These are phyloP conservation scores for Crioceris asparagi DNA, from an alignment of 2,888 invertebrate genomes.

Conservation along the genomic window DNA sequence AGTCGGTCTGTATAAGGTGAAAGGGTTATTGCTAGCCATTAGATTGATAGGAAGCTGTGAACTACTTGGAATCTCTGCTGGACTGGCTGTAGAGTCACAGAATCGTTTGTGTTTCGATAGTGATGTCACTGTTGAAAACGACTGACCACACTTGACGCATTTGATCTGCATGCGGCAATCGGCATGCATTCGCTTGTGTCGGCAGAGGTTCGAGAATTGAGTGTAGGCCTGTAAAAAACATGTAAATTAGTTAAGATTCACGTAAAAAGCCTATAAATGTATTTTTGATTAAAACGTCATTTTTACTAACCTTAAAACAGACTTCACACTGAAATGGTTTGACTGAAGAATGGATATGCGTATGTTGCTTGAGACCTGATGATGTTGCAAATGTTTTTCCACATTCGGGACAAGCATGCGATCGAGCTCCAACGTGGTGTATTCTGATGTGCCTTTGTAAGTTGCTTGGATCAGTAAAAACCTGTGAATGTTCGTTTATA, in stretches of 20 bases:
- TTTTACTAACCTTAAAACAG: slow-evolving; percentile 70
- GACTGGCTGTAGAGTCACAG: slow-evolving; percentile 70
- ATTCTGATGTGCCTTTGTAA: slow-evolving; percentile 93
- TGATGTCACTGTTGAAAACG: slow-evolving; percentile 84
- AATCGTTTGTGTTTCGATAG: slow-evolving; percentile 92
- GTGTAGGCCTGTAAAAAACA: slow-evolving; percentile 74
- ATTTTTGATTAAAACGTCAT: not conserved
- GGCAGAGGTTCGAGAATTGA: slow-evolving; percentile 97
- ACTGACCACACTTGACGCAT: slow-evolving; percentile 88
- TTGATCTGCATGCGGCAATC: slow-evolving; percentile 90
- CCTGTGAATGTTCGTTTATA: slow-evolving; percentile 48
- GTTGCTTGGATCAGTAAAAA: slow-evolving; percentile 93
- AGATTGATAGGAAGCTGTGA: slow-evolving; percentile 29
- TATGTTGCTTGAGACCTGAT: slow-evolving; percentile 96
- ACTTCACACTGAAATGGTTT: slow-evolving; percentile 97
- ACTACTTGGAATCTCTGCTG: slow-evolving; percentile 30
- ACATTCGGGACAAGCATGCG: slow-evolving; percentile 96
- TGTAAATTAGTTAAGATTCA: slow-evolving; percentile 6
- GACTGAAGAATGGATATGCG: slow-evolving; percentile 96
- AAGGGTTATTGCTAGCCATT: slow-evolving; percentile 42
- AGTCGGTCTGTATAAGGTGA: slow-evolving; percentile 61
- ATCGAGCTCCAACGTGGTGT: slow-evolving; percentile 89
- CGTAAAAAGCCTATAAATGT: not conserved
- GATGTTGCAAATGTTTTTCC: slow-evolving; percentile 98
- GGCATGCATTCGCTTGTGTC: slow-evolving; percentile 99